phyloP scores from a whole-genome alignment of 2,113 vertebrate species.

The Chaetorhynchus papuensis region DNA sequence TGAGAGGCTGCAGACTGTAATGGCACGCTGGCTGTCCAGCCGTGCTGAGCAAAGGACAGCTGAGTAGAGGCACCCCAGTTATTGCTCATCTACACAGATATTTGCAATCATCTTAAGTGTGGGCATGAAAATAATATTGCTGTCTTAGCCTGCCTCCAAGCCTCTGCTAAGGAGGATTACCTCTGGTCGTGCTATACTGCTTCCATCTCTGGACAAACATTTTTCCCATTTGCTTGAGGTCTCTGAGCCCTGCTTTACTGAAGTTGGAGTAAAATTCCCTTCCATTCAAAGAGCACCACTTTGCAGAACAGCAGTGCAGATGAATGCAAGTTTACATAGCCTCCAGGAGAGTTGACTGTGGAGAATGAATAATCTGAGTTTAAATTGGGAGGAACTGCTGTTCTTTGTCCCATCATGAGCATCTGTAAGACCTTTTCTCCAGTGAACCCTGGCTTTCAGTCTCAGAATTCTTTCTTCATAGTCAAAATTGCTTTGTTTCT shows the following conservation, averaged over 20 bases:
- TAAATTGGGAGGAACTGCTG: not conserved
- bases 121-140: not conserved
- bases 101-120: rapidly evolving
- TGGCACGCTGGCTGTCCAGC: rapidly evolving
- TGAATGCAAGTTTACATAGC: not conserved
- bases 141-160: not conserved
- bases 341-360: not conserved
- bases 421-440: not conserved
- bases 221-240: not conserved
- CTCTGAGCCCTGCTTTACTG: not conserved
- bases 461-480: not conserved
- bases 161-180: not conserved
- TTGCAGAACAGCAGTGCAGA: not conserved
- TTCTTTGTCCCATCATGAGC: not conserved
- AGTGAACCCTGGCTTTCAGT: not conserved
- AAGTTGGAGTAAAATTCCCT: not conserved
- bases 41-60: not conserved
- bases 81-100: not conserved
- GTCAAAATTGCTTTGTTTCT: not conserved
- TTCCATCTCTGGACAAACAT: not conserved
- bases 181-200: not conserved
- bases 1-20: not conserved
- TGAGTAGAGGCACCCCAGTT: not conserved
- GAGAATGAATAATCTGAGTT: not conserved
- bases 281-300: not conserved